Percentiles rank a stretch among this genome's conserved stretches.
These are phyloP conservation scores for Macheiramphus alcinus DNA, from an alignment of 2,113 vertebrate species.

Conservation along the genomic window DNA sequence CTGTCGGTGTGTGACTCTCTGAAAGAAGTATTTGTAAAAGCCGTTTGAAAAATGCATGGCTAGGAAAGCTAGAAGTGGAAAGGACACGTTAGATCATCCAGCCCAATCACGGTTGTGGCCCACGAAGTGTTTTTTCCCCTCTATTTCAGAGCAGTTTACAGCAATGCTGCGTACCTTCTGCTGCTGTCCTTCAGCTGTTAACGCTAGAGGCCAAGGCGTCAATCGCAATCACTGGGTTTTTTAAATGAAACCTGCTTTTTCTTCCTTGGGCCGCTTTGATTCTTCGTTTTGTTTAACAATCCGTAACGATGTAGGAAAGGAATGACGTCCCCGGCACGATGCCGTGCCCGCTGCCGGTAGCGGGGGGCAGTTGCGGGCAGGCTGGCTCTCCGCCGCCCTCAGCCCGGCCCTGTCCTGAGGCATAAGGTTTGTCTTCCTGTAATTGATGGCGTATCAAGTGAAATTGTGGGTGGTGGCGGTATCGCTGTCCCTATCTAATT, in stretches of 20 bases:
- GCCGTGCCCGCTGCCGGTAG: neutral
- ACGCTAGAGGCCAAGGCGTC: neutral
- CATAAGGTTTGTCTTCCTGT: slow-evolving; percentile 29
- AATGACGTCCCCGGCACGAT: rapidly evolving
- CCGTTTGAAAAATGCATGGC: neutral
- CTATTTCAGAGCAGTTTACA: neutral
- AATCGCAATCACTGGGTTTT: neutral
- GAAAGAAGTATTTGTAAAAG: neutral
- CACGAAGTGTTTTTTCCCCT: neutral
- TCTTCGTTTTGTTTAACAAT: neutral
- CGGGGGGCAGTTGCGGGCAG: neutral
- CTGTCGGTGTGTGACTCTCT: neutral
- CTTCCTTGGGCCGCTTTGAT: neutral
- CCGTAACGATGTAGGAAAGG: neutral
- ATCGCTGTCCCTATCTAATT: slow-evolving; percentile 18
- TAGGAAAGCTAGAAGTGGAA: neutral
- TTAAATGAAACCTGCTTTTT: neutral
- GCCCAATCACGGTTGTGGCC: neutral
- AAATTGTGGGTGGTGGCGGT: neutral
- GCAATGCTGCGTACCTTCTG: rapidly evolving
- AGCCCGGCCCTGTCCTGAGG: neutral
- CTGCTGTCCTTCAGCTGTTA: neutral
- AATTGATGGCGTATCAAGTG: neutral
- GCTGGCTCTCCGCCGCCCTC: neutral
- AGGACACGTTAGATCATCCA: neutral